Evolutionary conservation across 2,888 invertebrate species (phyloP).

Genomic region (Anorthoa munda): DNA sequence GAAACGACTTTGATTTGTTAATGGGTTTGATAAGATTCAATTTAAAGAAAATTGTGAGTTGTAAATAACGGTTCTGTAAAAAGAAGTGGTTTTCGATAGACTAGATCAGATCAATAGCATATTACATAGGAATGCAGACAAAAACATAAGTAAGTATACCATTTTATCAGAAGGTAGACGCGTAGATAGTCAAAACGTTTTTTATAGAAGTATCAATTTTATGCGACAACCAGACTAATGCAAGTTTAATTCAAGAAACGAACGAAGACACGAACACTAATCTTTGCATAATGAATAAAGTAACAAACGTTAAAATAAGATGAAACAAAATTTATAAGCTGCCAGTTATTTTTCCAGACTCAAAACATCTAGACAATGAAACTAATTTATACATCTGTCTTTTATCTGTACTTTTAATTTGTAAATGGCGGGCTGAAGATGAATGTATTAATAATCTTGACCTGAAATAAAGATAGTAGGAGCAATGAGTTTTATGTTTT

Average conservation of each 20-base stretch:
- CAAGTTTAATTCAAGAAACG: neutral
- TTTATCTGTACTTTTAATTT: slow-evolving; percentile 49
- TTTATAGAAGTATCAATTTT: neutral
- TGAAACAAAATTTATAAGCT: slow-evolving; percentile 41
- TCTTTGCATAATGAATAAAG: slow-evolving; percentile 22
- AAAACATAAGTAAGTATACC: no score
- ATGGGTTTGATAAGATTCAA: slow-evolving; percentile 25
- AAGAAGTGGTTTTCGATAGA: neutral
- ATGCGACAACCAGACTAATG: neutral
- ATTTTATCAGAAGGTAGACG: no score
- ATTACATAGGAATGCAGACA: neutral
- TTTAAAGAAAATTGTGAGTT: neutral
- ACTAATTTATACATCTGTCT: slow-evolving; percentile 55
- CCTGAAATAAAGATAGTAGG: slow-evolving; percentile 5
- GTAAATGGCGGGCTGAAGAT: slow-evolving; percentile 36
- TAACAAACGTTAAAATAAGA: slow-evolving; percentile 32
- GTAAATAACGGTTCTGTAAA: neutral
- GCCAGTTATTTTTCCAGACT: slow-evolving; percentile 31
- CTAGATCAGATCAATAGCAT: neutral
- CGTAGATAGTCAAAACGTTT: neutral
- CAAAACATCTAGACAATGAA: slow-evolving; percentile 38
- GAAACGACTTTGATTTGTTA: slow-evolving; percentile 33
- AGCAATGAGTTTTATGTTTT: slow-evolving; percentile 10
- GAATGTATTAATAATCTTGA: slow-evolving; percentile 32
- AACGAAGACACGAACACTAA: neutral